A percentile compares a stretch with the other conserved stretches of the same genome.
These are phyloP conservation scores for Zygothrica quintamaculata DNA, from an alignment of 2,888 invertebrate genomes.

Conservation along the genomic window DNA sequence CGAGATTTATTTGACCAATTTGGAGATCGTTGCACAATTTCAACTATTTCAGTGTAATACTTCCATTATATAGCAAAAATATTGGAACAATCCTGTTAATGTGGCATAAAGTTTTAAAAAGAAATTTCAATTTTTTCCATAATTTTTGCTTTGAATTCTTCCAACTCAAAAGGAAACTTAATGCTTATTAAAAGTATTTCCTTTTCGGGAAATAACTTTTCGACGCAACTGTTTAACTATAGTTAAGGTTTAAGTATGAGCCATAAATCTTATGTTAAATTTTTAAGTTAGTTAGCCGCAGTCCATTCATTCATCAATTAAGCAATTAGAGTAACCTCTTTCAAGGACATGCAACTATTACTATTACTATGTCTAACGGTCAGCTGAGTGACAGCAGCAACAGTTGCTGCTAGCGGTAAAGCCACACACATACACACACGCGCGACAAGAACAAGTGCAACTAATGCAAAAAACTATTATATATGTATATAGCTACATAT, in stretches of 20 bases:
- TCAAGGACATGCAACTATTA: slow-evolving; percentile 70
- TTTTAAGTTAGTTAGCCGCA: background rate
- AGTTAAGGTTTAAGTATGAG: too few species aligned
- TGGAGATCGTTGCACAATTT: slow-evolving; percentile 32
- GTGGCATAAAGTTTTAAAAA: too few species aligned
- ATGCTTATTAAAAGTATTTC: too few species aligned
- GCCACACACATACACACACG: too few species aligned
- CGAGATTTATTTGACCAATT: slow-evolving; percentile 60
- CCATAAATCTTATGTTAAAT: too few species aligned
- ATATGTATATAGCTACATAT: background rate
- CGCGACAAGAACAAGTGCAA: slow-evolving; percentile 35
- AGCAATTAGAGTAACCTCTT: slow-evolving; percentile 67
- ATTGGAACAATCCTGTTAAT: background rate
- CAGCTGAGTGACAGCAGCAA: slow-evolving; percentile 56
- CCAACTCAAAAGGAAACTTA: too few species aligned
- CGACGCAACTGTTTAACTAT: too few species aligned
- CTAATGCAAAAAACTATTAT: slow-evolving; percentile 24
- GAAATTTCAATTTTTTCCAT: too few species aligned
- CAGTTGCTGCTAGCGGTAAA: slow-evolving; percentile 59
- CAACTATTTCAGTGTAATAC: slow-evolving; percentile 12
- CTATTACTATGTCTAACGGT: slow-evolving; percentile 67
- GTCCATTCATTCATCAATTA: slow-evolving; percentile 20
- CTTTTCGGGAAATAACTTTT: too few species aligned
- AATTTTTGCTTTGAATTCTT: too few species aligned
- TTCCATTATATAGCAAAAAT: background rate